Percentiles rank a stretch among this genome's conserved stretches.
These are phyloP conservation scores for Polydrusus cervinus DNA, from an alignment of 2,888 invertebrate species.

Conservation along the genomic window DNA sequence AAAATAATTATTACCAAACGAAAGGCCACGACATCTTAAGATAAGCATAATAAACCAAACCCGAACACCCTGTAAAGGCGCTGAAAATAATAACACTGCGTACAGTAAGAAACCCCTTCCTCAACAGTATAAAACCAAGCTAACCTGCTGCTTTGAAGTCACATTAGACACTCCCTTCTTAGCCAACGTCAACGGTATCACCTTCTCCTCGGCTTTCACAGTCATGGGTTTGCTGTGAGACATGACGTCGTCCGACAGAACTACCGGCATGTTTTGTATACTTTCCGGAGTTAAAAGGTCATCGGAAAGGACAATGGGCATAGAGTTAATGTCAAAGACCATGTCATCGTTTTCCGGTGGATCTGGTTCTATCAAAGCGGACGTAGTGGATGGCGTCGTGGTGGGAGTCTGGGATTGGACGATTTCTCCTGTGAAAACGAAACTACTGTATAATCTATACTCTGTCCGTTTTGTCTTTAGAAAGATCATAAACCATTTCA, in stretches of 20 bases:
- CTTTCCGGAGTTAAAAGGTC: constrained; percentile 80
- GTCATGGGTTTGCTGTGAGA: constrained; percentile 10
- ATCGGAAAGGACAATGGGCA: constrained; percentile 84
- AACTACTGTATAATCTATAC: too few relatives aligned
- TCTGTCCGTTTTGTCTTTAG: too few relatives aligned
- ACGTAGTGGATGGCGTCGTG: constrained; percentile 29
- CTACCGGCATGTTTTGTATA: constrained; percentile 73
- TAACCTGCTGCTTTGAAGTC: constrained; percentile 41
- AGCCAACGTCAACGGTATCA: constrained; percentile 28
- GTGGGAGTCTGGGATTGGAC: constrained; percentile 59
- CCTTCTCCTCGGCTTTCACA: constrained; percentile 27
- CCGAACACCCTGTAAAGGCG: too few relatives aligned
- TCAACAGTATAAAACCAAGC: background rate
- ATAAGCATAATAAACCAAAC: too few relatives aligned
- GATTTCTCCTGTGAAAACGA: constrained; percentile 63
- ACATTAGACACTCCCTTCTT: constrained; percentile 35
- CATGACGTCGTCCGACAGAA: constrained; percentile 44
- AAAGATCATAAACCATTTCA: too few relatives aligned
- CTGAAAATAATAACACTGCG: background rate
- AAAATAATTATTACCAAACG: too few relatives aligned
- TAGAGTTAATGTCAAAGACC: constrained; percentile 82
- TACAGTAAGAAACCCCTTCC: background rate
- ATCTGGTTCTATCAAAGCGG: constrained; percentile 35
- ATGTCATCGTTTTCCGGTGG: constrained; percentile 65
- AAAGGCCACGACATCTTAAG: too few relatives aligned